phyloP scores from a whole-genome alignment of 2,888 invertebrate species.

The Papilio demoleus region DNA sequence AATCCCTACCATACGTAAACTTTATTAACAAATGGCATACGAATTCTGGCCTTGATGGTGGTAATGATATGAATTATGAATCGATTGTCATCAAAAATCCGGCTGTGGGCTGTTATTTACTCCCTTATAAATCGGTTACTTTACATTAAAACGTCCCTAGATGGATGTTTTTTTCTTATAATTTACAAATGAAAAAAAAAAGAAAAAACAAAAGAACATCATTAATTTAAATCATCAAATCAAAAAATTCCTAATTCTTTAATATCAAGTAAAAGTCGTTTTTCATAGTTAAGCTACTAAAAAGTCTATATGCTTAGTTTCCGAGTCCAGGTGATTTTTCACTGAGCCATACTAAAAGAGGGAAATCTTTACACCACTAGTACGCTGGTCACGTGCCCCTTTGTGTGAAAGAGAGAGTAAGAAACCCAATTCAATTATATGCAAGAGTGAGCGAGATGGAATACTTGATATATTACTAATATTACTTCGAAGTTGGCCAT shows the following conservation, averaged over 20 bases:
- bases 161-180: too few relatives aligned
- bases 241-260: not conserved
- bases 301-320: conserved; percentile 19
- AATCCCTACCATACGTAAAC: too few relatives aligned
- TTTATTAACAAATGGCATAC: too few relatives aligned
- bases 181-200: too few relatives aligned
- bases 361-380: conserved; percentile 64
- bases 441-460: conserved; percentile 24
- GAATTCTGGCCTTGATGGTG: too few relatives aligned
- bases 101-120: too few relatives aligned
- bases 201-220: too few relatives aligned
- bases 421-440: conserved; percentile 16
- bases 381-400: conserved; percentile 69
- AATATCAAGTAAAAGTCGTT: conserved; percentile 8
- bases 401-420: conserved; percentile 52
- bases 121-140: too few relatives aligned
- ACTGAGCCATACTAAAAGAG: conserved; percentile 67
- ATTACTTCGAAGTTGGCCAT: conserved; percentile 49
- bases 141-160: too few relatives aligned
- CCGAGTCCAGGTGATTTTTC: conserved; percentile 71
- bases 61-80: too few relatives aligned
- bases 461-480: conserved; percentile 34
- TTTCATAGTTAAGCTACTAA: conserved; percentile 17
- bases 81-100: too few relatives aligned
- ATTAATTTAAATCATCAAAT: not conserved